phyloP scores from a whole-genome alignment of 2,113 vertebrate species.

The Hippocampus mohnikei region DNA sequence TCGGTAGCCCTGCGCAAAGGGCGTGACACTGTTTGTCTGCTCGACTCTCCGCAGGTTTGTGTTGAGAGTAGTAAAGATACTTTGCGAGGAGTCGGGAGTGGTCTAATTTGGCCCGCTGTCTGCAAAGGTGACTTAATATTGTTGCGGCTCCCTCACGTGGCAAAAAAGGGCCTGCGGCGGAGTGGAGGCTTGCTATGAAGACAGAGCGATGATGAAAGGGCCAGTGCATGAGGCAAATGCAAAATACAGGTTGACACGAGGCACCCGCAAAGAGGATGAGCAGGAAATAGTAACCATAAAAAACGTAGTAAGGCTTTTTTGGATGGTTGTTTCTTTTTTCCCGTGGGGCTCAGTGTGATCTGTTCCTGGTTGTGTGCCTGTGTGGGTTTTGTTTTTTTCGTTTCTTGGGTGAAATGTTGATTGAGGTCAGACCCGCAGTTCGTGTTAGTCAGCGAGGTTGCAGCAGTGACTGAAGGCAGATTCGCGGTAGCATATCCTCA shows the following conservation, averaged over 20 bases:
- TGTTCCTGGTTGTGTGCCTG: too few species aligned
- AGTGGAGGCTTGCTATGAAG: conserved; percentile 7
- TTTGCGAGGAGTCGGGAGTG: conserved; percentile 27
- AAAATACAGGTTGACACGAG: conserved; percentile 10
- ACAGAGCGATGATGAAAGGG: conserved; percentile 9
- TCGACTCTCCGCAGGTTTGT: conserved; percentile 1
- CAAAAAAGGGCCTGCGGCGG: conserved; percentile 9
- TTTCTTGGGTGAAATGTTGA: too few species aligned
- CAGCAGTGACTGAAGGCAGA: too few species aligned
- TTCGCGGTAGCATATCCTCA: too few species aligned
- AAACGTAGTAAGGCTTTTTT: background rate
- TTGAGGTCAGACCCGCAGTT: too few species aligned
- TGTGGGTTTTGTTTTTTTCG: too few species aligned
- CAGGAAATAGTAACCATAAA: background rate
- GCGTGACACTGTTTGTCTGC: conserved; percentile 16
- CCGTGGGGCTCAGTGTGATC: too few species aligned
- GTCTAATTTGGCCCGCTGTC: conserved; percentile 33
- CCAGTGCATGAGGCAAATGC: conserved; percentile 5
- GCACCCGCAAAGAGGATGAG: background rate
- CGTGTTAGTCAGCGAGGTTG: too few species aligned
- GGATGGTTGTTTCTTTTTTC: background rate
- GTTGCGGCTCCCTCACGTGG: conserved; percentile 18
- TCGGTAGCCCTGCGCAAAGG: conserved; percentile 28
- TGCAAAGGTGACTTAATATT: conserved; percentile 33
- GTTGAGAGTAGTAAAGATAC: background rate